Conservation (phyloP, 1,140 invertebrate species). For the Chelonus insularis region DNA sequence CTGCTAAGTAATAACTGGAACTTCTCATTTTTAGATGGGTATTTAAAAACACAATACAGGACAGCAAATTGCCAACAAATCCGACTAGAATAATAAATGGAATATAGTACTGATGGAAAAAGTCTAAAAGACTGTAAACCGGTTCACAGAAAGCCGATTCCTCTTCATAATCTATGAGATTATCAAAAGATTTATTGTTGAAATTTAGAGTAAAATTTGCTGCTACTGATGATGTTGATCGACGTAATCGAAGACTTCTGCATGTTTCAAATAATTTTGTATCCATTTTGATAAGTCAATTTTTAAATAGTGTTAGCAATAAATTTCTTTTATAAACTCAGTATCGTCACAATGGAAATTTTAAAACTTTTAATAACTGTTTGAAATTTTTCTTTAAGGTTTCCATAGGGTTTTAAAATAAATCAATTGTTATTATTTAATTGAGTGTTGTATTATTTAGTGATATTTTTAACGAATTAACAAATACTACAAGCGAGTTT, state of each 20-base stretch:
- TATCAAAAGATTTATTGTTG: neutral
- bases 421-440: too few species aligned
- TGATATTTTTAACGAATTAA: too few species aligned
- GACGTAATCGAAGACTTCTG: neutral
- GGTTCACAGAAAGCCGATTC: constrained; percentile 40
- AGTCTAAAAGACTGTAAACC: constrained; percentile 54
- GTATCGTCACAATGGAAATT: too few species aligned
- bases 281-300: neutral
- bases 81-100: constrained; percentile 62
- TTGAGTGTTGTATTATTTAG: too few species aligned
- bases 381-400: too few species aligned
- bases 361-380: too few species aligned
- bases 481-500: too few species aligned
- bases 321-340: too few species aligned
- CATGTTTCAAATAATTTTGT: neutral
- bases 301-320: too few species aligned
- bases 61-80: constrained; percentile 62
- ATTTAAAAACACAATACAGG: constrained; percentile 63
- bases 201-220: neutral
- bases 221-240: neutral
- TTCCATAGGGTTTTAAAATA: too few species aligned
- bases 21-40: constrained; percentile 63
- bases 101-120: constrained; percentile 61
- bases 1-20: constrained; percentile 66
- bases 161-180: constrained; percentile 33